A percentile compares a stretch with the other conserved stretches of the same genome.
phyloP scores from a whole-genome alignment of 2,888 invertebrate genomes.

The Campoletis raptor region DNA sequence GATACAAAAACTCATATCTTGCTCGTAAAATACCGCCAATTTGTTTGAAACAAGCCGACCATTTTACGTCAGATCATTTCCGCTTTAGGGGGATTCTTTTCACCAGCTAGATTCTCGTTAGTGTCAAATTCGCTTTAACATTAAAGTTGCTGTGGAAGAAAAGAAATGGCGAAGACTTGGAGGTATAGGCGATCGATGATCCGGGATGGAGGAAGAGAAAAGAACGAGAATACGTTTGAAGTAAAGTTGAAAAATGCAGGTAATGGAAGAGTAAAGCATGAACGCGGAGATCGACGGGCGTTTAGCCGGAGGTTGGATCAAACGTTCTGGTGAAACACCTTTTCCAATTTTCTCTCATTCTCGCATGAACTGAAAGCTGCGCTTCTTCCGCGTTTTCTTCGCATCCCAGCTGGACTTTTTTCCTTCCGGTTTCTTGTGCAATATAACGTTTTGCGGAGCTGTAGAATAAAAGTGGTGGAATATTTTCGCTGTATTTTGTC shows the following conservation, averaged over 20 bases:
- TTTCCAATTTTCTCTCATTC: conserved; percentile 2
- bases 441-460: conserved; percentile 8
- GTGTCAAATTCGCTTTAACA: not conserved
- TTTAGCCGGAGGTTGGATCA: conserved; percentile 61
- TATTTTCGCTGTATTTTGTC: conserved; percentile 1
- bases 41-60: not conserved
- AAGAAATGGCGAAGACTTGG: not conserved
- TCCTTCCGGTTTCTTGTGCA: conserved; percentile 39
- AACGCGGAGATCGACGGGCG: conserved; percentile 36
- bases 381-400: conserved; percentile 52
- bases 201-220: conserved; percentile 5
- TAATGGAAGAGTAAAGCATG: conserved; percentile 20
- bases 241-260: conserved; percentile 34
- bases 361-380: conserved; percentile 54
- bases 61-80: not conserved
- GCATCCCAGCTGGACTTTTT: conserved; percentile 19
- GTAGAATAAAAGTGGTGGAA: conserved; percentile 22
- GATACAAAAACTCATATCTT: not conserved
- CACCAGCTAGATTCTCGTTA: not conserved
- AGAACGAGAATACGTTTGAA: conserved; percentile 21
- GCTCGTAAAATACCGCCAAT: not conserved
- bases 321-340: conserved; percentile 52
- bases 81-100: not conserved
- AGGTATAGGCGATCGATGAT: not conserved
- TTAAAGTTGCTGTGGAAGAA: not conserved